These are phyloP conservation scores for Idaea aversata DNA, from an alignment of 2,888 invertebrate genomes.

Conservation along the genomic window DNA sequence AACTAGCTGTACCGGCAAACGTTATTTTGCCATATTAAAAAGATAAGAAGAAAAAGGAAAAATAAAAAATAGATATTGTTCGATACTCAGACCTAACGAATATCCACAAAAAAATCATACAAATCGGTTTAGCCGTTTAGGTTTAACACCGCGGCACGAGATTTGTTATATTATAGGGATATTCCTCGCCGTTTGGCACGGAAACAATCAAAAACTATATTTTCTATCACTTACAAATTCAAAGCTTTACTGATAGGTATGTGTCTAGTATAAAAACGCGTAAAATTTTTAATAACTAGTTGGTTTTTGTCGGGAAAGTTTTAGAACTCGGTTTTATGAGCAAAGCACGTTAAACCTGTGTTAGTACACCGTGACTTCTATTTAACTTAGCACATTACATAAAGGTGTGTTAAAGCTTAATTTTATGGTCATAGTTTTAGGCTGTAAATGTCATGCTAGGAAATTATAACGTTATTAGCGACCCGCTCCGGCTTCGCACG, in stretches of 20 bases:
- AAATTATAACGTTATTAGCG: neutral
- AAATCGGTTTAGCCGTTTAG: too few species aligned
- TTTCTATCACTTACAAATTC: neutral
- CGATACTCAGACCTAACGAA: too few species aligned
- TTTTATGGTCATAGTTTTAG: conserved; percentile 1
- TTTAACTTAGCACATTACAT: neutral
- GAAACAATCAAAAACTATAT: too few species aligned
- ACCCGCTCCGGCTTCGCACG: too few species aligned
- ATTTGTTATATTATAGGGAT: too few species aligned
- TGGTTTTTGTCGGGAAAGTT: neutral
- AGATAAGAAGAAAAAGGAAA: too few species aligned
- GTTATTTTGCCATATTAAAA: too few species aligned
- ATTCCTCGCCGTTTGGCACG: too few species aligned
- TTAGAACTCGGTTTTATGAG: neutral
- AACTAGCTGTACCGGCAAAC: too few species aligned
- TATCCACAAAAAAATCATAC: too few species aligned
- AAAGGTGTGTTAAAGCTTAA: neutral
- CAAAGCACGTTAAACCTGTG: neutral
- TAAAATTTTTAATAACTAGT: neutral
- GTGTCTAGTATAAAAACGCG: neutral
- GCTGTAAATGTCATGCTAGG: neutral
- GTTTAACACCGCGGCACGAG: too few species aligned
- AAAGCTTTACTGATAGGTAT: neutral
- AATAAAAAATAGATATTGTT: too few species aligned
- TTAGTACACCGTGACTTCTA: neutral